These are phyloP conservation scores for Eucidaris tribuloides DNA, from an alignment of 35 echinoderm and acorn worm species.

Conservation along the genomic window DNA sequence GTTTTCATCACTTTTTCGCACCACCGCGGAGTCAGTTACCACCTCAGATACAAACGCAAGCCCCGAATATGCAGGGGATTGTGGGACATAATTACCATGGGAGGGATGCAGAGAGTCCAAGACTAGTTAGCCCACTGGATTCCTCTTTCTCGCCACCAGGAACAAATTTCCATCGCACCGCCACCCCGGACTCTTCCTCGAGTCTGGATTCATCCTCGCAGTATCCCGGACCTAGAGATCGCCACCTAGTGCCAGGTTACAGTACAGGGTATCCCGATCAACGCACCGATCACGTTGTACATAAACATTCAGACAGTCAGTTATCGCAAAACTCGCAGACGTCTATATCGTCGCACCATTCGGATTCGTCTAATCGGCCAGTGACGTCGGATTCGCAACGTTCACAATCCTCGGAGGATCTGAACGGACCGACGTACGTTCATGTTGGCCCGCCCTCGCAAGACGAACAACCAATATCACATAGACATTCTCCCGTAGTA, in stretches of 20 bases:
- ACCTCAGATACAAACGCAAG: slow-evolving; percentile 20
- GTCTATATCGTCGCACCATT: slow-evolving; percentile 93
- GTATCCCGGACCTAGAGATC: slow-evolving; percentile 45
- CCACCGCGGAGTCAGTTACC: slow-evolving; percentile 11
- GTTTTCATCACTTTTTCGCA: slow-evolving; percentile 57
- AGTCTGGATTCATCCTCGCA: slow-evolving; percentile 69
- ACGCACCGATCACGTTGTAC: slow-evolving; percentile 38
- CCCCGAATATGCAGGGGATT: slow-evolving; percentile 8
- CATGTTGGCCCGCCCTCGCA: slow-evolving; percentile 37
- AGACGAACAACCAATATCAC: slow-evolving; percentile 11
- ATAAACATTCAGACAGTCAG: slow-evolving; percentile 96
- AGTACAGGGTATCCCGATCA: slow-evolving; percentile 26
- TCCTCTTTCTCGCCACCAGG: slow-evolving; percentile 5
- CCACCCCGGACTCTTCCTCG: slow-evolving; percentile 71
- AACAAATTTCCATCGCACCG: slow-evolving; percentile 1
- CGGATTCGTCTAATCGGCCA: slow-evolving; percentile 71
- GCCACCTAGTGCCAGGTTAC: slow-evolving; percentile 51
- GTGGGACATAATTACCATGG: slow-evolving; percentile 41
- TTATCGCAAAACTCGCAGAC: slow-evolving; percentile 74
- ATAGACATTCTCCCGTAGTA: neutral
- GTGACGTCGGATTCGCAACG: slow-evolving; percentile 81
- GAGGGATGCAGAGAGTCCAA: neutral
- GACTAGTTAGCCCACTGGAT: slow-evolving; percentile 4
- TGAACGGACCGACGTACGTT: slow-evolving; percentile 47
- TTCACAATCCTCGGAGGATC: slow-evolving; percentile 81